Conservation (phyloP, 2,888 invertebrate species). For the Ochropleura plecta region DNA sequence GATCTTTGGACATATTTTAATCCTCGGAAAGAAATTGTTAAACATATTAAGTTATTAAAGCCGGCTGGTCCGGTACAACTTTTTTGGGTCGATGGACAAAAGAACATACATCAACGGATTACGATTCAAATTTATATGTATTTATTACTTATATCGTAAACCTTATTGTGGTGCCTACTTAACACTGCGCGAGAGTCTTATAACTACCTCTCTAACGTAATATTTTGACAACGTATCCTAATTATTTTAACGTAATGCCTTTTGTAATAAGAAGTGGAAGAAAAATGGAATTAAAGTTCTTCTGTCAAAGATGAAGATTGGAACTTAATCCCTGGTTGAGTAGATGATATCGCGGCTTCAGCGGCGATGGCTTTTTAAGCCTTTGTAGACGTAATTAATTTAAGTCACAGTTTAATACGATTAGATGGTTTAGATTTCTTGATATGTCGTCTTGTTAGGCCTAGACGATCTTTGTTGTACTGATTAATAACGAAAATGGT, state of each 20-base stretch:
- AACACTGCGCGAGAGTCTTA: conserved; percentile 79
- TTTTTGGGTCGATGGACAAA: conserved; percentile 78
- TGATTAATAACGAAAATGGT: background rate
- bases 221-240: conserved; percentile 88
- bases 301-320: conserved; percentile 68
- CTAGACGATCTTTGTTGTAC: conserved; percentile 1
- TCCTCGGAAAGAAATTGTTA: conserved; percentile 79
- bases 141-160: conserved; percentile 79
- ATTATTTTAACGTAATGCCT: conserved; percentile 86
- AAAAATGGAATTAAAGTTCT: conserved; percentile 73
- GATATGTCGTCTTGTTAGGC: conserved; percentile 17
- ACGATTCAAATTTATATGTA: conserved; percentile 86
- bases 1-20: conserved; percentile 73
- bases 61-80: conserved; percentile 74
- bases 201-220: conserved; percentile 76
- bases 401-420: conserved; percentile 68
- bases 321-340: conserved; percentile 75
- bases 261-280: conserved; percentile 76
- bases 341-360: conserved; percentile 68
- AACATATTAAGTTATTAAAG: conserved; percentile 86
- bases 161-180: conserved; percentile 83
- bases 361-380: conserved; percentile 63
- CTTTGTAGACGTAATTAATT: conserved; percentile 72
- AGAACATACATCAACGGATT: conserved; percentile 87
- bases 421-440: conserved; percentile 47